Evolutionary conservation across 1,140 invertebrate species (phyloP).

Genomic region (Trichonephila clavata): DNA sequence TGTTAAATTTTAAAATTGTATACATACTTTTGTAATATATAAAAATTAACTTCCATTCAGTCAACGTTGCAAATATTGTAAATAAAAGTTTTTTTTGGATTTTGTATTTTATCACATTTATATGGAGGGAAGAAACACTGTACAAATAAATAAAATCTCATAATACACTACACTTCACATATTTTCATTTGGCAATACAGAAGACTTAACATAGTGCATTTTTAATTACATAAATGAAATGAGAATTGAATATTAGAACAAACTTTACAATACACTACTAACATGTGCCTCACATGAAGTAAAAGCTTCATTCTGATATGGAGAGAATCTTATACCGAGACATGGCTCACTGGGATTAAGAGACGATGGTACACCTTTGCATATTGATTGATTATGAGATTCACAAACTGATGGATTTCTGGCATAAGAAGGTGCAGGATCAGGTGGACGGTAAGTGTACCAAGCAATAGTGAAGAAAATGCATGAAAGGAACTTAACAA

Average conservation of each 20-base stretch:
- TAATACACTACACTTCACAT: neutral
- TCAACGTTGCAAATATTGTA: neutral
- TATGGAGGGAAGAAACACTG: neutral
- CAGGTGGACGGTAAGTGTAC: slow-evolving; percentile 86
- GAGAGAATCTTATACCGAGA: slow-evolving; percentile 52
- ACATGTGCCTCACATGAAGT: slow-evolving; percentile 66
- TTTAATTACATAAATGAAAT: neutral
- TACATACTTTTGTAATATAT: neutral
- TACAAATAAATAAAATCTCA: slow-evolving; percentile 39
- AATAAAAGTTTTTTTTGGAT: neutral
- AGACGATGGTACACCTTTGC: neutral
- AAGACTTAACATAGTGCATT: neutral
- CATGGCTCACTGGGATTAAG: neutral
- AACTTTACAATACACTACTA: slow-evolving; percentile 53
- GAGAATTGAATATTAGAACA: neutral
- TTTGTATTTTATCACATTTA: neutral
- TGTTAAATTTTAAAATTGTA: neutral
- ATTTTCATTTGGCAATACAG: slow-evolving; percentile 2
- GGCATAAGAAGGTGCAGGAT: neutral
- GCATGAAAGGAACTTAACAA: slow-evolving; percentile 85
- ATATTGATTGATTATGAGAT: slow-evolving; percentile 16
- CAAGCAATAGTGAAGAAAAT: slow-evolving; percentile 87
- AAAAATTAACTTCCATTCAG: neutral
- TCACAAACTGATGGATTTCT: neutral
- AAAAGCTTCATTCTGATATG: slow-evolving; percentile 59